Conservation (phyloP, 2,888 invertebrate genomes). For the Odontomyia ornata region DNA sequence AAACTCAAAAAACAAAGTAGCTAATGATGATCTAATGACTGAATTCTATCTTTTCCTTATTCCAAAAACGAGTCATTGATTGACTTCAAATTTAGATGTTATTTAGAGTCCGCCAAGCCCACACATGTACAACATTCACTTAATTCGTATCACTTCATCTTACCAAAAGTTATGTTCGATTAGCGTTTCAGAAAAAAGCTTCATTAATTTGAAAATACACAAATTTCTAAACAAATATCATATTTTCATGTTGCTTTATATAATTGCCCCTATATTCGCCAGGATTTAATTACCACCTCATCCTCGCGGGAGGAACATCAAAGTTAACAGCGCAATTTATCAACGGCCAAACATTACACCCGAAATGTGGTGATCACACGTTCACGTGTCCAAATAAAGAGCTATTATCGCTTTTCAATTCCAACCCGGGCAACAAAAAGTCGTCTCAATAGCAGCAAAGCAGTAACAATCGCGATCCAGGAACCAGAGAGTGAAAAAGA, state of each 20-base stretch:
- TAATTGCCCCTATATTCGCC: not conserved
- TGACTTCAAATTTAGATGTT: conserved; percentile 20
- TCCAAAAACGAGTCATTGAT: not conserved
- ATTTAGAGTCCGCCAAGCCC: not conserved
- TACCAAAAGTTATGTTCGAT: too few species aligned
- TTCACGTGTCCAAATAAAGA: conserved; percentile 8
- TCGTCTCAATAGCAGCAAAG: not conserved
- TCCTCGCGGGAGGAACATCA: not conserved
- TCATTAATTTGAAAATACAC: not conserved
- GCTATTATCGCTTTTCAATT: not conserved
- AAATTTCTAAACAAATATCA: not conserved
- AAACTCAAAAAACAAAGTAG: too few species aligned
- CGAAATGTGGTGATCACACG: conserved; percentile 14
- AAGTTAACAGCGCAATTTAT: conserved; percentile 18
- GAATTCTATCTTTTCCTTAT: too few species aligned
- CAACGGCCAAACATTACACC: not conserved
- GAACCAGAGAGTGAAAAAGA: too few species aligned
- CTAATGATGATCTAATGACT: too few species aligned
- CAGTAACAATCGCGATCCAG: too few species aligned
- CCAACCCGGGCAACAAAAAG: not conserved
- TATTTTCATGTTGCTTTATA: not conserved
- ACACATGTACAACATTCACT: not conserved
- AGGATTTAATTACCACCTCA: not conserved
- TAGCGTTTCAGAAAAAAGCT: not conserved
- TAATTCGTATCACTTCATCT: not conserved